These are phyloP conservation scores for Pollenia labialis DNA, from an alignment of 2,888 invertebrate species.

Conservation along the genomic window DNA sequence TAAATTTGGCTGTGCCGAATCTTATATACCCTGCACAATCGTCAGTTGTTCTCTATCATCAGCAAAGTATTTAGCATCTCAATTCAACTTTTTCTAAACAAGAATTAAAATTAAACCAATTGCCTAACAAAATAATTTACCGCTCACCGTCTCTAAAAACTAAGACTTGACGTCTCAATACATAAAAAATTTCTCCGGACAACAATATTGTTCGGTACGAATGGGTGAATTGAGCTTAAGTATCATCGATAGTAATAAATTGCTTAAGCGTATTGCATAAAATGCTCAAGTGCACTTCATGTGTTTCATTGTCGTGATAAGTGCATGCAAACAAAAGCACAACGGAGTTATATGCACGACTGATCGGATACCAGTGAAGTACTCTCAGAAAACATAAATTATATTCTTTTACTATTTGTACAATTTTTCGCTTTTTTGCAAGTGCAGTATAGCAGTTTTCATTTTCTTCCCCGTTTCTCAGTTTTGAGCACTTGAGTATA, in stretches of 20 bases:
- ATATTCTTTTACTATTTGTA: constrained; percentile 7
- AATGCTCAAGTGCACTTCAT: not conserved
- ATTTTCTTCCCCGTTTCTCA: not conserved
- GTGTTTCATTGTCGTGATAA: not conserved
- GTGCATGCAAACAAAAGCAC: not conserved
- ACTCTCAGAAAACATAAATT: not conserved
- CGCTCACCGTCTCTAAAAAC: too few species aligned
- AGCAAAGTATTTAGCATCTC: too few species aligned
- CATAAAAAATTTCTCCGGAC: too few species aligned
- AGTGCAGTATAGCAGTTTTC: constrained; percentile 1
- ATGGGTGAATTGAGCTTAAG: too few species aligned
- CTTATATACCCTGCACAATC: too few species aligned
- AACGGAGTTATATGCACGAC: not conserved
- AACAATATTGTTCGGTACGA: too few species aligned
- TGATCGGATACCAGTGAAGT: not conserved
- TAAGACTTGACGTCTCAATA: too few species aligned
- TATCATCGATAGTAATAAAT: not conserved
- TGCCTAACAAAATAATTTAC: too few species aligned
- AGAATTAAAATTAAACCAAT: too few species aligned
- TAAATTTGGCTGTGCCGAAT: too few species aligned
- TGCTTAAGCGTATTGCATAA: constrained; percentile 14
- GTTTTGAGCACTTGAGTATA: constrained; percentile 16
- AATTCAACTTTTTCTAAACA: too few species aligned
- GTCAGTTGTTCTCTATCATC: too few species aligned
- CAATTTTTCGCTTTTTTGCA: not conserved